Conservation (phyloP, 2,888 invertebrate genomes). For the Heteromyza rotundicornis region DNA sequence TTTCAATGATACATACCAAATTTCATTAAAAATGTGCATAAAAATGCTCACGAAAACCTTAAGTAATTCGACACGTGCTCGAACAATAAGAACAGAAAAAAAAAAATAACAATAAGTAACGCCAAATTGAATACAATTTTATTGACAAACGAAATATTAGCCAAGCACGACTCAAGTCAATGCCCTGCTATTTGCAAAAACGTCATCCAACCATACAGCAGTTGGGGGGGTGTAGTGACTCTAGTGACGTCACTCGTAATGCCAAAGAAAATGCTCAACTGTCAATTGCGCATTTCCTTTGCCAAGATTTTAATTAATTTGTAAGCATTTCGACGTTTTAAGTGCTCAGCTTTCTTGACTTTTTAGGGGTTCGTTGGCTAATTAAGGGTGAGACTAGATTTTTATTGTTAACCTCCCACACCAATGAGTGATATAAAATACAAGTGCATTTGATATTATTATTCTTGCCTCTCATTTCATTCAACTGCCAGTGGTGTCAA, state of each 20-base stretch:
- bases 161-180: background rate
- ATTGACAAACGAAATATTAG: background rate
- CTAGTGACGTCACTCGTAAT: background rate
- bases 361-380: background rate
- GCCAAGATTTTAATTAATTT: background rate
- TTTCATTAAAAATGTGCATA: background rate
- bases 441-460: no score
- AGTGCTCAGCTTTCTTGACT: no score
- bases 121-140: background rate
- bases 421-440: no score
- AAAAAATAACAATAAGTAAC: background rate
- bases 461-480: background rate
- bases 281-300: no score
- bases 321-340: background rate
- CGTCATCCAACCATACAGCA: no score
- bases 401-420: no score
- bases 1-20: background rate
- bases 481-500: background rate
- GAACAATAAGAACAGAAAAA: background rate
- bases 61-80: background rate
- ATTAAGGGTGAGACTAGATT: no score
- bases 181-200: background rate
- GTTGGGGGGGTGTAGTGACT: background rate
- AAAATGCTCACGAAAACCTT: background rate
- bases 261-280: no score